phyloP scores from a whole-genome alignment of 2,888 invertebrate genomes.

The Polia nebulosa region DNA sequence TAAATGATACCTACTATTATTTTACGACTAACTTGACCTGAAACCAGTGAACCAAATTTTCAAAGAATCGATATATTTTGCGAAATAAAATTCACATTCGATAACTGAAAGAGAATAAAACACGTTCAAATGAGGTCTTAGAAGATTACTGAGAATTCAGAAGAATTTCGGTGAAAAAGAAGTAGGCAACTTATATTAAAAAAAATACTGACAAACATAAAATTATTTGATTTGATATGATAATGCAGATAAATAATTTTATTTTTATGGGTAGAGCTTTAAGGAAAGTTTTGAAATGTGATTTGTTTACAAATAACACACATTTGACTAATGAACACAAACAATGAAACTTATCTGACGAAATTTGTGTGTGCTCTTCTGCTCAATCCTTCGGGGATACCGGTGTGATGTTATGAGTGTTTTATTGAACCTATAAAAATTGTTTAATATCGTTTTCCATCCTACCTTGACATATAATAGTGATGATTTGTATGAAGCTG shows the following conservation, averaged over 20 bases:
- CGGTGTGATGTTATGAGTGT: no score
- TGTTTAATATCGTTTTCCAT: background rate
- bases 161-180: slow-evolving; percentile 1
- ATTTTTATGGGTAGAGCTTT: no score
- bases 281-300: no score
- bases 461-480: slow-evolving; percentile 92
- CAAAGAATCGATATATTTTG: slow-evolving; percentile 12
- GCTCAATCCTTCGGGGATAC: no score
- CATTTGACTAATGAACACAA: no score
- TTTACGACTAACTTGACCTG: slow-evolving; percentile 18
- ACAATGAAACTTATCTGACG: no score
- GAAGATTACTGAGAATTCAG: background rate
- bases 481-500: slow-evolving; percentile 91
- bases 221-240: background rate
- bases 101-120: slow-evolving; percentile 21
- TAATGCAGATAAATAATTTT: no score
- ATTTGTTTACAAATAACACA: no score
- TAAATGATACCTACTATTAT: slow-evolving; percentile 29
- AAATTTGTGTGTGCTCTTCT: no score
- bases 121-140: slow-evolving; percentile 3
- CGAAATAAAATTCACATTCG: slow-evolving; percentile 30
- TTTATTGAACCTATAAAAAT: no score
- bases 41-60: slow-evolving; percentile 29
- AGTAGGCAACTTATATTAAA: slow-evolving; percentile 4
- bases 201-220: background rate